Evolutionary conservation across 1,140 invertebrate genomes (phyloP), one percentile per base, ranked within the genome.

Genomic region (Chionoecetes opilio): DNA sequence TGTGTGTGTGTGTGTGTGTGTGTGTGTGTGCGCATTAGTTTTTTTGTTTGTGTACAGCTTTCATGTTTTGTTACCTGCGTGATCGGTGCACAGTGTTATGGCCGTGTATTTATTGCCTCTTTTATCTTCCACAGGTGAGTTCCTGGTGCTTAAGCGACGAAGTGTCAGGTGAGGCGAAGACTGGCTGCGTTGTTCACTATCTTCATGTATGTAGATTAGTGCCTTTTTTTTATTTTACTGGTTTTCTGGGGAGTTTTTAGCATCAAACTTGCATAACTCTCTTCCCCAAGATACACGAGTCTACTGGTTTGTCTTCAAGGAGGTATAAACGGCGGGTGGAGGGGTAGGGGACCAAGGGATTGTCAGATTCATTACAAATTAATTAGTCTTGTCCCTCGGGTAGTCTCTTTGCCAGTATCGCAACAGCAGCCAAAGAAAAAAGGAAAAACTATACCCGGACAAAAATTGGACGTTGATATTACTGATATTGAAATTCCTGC

Each of bases 1-100:
- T 87, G 37, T 87, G 37, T 87, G 17, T 87, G 17, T n/a, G 37
- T 87, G 37, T n/a, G 37, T 87, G 31, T n/a, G 37, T n/a, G 37
- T n/a, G 31, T n/a, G 37, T 87, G 14, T 87, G 14, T 34, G 6
- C 32, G 6, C 32, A 2, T 86, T 0, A 29, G 35, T 88, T 21
- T 88, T 9, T 88, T n/a, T 88, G 34, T 35, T n/a, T 88, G 41
- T 38, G 32, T n/a, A 5, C 21, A 17, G 21, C n/a, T 75, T 75
- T n/a, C 63, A 75, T 53, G 46, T 53, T 9, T 53, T 17, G 46
- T 53, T 53, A 53, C 8, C 46, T 53, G 46, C 46, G 46, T 53
- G 46, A 53, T 53, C 46, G 11, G 46, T 53, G 46, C 9, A 11
- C n/a, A 75, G 21, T 8, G n/a, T 75, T 75, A 75, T n/a, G 63